Evolutionary conservation across 2,797 vertebrate genomes (phyloP).

Genomic region (Coendou prehensilis): DNA sequence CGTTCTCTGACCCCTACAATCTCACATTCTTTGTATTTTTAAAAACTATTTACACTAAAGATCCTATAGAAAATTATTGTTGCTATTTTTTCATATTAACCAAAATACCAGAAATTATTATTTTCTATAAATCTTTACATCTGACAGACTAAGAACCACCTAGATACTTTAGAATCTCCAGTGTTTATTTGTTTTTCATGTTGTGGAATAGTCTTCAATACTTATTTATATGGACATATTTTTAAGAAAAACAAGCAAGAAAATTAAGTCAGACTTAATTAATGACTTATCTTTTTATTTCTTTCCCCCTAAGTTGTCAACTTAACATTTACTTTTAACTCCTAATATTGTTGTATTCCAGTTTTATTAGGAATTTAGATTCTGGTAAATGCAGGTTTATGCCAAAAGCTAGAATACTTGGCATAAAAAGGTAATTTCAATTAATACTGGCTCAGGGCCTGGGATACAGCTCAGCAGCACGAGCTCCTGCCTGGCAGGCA

Average conservation of each 20-base stretch:
- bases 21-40: neutral
- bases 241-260: neutral
- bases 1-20: slow-evolving; percentile 39
- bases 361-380: neutral
- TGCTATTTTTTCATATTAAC: neutral
- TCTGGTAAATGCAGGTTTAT: neutral
- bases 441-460: neutral
- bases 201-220: neutral
- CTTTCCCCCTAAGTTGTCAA: neutral
- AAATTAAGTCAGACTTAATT: slow-evolving; percentile 13
- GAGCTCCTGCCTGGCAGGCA: too few species aligned
- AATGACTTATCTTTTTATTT: neutral
- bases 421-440: neutral
- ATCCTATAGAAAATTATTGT: neutral
- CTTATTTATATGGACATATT: neutral
- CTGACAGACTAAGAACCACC: neutral
- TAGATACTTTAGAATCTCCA: neutral
- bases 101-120: neutral
- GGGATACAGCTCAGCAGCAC: too few species aligned
- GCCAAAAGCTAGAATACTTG: neutral
- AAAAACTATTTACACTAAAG: neutral
- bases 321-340: neutral
- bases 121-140: slow-evolving; percentile 9
- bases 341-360: neutral
- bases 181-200: neutral